phyloP scores from a whole-genome alignment of 2,797 vertebrate species.

The Malurus splendens region DNA sequence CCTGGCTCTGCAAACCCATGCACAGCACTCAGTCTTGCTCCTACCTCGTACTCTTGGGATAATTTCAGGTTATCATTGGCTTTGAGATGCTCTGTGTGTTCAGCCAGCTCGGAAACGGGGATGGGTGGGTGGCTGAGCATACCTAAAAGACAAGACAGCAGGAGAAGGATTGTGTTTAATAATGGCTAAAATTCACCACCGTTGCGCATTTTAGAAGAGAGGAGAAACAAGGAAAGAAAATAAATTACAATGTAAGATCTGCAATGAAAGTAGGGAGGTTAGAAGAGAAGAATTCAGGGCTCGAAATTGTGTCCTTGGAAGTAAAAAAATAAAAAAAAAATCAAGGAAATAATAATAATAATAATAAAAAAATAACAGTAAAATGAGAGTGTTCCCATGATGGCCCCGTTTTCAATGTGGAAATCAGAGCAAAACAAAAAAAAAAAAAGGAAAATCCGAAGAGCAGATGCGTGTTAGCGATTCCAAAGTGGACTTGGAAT shows the following conservation, averaged over 20 bases:
- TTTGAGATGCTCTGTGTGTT: constrained; percentile 95
- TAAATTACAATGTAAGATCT: constrained; percentile 66
- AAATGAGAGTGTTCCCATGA: constrained; percentile 41
- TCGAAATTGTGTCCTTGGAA: constrained; percentile 70
- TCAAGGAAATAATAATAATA: background rate
- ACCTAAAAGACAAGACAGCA: constrained; percentile 73
- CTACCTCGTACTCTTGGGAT: constrained; percentile 98
- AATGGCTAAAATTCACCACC: background rate
- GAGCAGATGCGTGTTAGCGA: constrained; percentile 63
- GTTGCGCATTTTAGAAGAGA: constrained; percentile 2
- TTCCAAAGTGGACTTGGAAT: constrained; percentile 71
- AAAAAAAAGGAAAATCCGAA: constrained; percentile 11
- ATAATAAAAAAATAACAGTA: background rate
- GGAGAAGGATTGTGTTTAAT: constrained; percentile 28
- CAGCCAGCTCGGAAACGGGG: constrained; percentile 89
- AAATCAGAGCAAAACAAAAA: constrained; percentile 29
- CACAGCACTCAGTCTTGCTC: constrained; percentile 11
- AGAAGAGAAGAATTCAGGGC: constrained; percentile 77
- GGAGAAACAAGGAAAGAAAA: constrained; percentile 40
- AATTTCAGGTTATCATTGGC: constrained; percentile 98
- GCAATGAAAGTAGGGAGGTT: constrained; percentile 68
- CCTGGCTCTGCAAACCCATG: background rate
- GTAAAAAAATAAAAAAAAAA: background rate
- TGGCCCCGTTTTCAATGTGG: constrained; percentile 51
- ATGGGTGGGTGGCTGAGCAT: constrained; percentile 98